Evolutionary conservation across 2,797 vertebrate genomes (phyloP).

Genomic region (Gambelia wislizenii): DNA sequence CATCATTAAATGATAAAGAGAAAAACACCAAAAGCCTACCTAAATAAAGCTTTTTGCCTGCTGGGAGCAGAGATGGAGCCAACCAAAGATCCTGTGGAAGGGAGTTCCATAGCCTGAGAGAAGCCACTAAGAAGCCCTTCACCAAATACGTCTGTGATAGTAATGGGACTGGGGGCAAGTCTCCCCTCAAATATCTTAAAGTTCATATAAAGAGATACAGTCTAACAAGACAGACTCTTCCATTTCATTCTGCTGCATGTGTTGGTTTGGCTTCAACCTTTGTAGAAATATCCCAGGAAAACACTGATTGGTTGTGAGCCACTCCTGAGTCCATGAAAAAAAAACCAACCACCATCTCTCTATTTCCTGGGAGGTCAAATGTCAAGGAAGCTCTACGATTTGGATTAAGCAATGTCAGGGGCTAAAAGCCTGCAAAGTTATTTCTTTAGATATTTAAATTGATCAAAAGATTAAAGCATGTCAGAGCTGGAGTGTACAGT

Average conservation of each 20-base stretch:
- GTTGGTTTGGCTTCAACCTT: too few relatives aligned
- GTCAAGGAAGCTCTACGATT: not conserved
- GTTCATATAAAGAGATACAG: not conserved
- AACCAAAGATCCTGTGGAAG: too few relatives aligned
- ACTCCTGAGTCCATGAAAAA: not conserved
- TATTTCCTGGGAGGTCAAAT: not conserved
- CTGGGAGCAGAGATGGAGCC: too few relatives aligned
- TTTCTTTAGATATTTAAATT: constrained; percentile 57
- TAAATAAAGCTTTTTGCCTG: too few relatives aligned
- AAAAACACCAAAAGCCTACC: too few relatives aligned
- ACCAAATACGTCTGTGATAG: too few relatives aligned
- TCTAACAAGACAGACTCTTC: not conserved
- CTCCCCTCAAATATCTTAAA: too few relatives aligned
- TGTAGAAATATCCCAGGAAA: not conserved
- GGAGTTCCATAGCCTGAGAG: too few relatives aligned
- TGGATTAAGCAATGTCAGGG: constrained; percentile 48
- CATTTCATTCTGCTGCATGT: not conserved
- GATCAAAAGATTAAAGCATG: constrained; percentile 62
- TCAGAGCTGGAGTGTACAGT: constrained; percentile 50
- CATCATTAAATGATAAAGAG: too few relatives aligned
- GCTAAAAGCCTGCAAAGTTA: constrained; percentile 41
- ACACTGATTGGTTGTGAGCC: fast-evolving
- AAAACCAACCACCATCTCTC: too few relatives aligned
- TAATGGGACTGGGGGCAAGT: too few relatives aligned
- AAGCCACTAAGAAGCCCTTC: too few relatives aligned